Base-by-base conservation (phyloP, 2,888 invertebrate genomes). In the Euphydryas editha region DNA sequence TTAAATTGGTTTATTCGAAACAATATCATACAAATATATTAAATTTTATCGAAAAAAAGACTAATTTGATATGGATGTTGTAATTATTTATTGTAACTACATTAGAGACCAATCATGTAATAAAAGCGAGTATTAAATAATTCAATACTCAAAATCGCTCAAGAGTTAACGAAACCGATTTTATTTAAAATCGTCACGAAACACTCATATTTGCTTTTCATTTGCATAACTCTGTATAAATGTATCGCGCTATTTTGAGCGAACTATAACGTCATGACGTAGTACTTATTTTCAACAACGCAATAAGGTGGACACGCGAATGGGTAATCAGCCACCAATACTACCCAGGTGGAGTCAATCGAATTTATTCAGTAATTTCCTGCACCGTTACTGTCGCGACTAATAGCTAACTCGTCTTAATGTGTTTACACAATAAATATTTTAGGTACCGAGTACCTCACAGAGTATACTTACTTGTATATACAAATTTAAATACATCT, bases 331-430 rank as follows among this genome's bases (percentile, higher is more conserved):
- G 75, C 77, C 77, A 74, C 81, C 82, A 83, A 84, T 84, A 82
- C 73, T 73, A 67, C 76, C 75, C 74, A 74, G 76, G 80, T 76
- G 78, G 79, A 85, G 83, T 85, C 86, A 88, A 89, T 88, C 85
- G 86, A 88, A 88, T 88, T 87, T 88, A 87, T 88, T 85, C 84
- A 87, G 85, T 86, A 87, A 89, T 88, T 87, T 87, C 88, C 88
- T 84, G 70, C 54, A 59, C 73, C 75, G 70, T 80, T 81, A 77
- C 79, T 77, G 63, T 72, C 76, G 69, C 79, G 80, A 77, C 78
- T 78, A 85, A 84, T 82, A 79, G 81, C 78, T 76, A 79, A 81
- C 78, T 81, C 78, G 77, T 79, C 79, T 75, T 81, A 83, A 82
- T 84, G 79, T 81, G 75, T 81, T 83, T 76, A 76, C 78, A 47